These are phyloP conservation scores for Perca flavescens DNA, from an alignment of 2,113 vertebrate genomes.

Conservation along the genomic window DNA sequence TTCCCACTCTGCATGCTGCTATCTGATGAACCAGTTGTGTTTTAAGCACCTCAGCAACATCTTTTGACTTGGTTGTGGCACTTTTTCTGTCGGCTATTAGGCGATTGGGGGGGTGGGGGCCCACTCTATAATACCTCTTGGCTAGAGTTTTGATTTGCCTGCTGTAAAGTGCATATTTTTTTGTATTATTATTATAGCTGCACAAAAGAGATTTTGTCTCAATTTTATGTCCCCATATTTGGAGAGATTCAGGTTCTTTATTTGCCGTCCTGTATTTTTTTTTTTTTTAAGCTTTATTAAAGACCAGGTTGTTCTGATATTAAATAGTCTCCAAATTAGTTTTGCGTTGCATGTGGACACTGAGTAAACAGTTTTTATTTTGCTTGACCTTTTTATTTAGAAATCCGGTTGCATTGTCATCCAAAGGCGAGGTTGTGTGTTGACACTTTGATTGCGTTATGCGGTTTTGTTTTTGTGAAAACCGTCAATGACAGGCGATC, in stretches of 20 bases:
- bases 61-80: neutral
- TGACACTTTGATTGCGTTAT: too few species aligned
- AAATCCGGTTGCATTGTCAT: neutral
- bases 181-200: neutral
- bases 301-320: neutral
- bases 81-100: neutral
- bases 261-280: neutral
- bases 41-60: neutral
- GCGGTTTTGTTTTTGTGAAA: neutral
- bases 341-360: neutral
- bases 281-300: neutral
- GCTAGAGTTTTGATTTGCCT: neutral
- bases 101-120: neutral
- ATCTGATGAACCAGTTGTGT: slow-evolving; percentile 14
- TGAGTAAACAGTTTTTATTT: neutral
- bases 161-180: neutral
- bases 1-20: neutral
- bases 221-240: neutral
- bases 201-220: neutral
- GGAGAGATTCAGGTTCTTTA: neutral
- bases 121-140: neutral
- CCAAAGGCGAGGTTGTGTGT: neutral
- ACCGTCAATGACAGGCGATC: neutral
- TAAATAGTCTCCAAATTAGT: neutral
- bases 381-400: neutral